Evolutionary conservation across 1,140 invertebrate species (phyloP).

Genomic region (Matsumurasca onukii): DNA sequence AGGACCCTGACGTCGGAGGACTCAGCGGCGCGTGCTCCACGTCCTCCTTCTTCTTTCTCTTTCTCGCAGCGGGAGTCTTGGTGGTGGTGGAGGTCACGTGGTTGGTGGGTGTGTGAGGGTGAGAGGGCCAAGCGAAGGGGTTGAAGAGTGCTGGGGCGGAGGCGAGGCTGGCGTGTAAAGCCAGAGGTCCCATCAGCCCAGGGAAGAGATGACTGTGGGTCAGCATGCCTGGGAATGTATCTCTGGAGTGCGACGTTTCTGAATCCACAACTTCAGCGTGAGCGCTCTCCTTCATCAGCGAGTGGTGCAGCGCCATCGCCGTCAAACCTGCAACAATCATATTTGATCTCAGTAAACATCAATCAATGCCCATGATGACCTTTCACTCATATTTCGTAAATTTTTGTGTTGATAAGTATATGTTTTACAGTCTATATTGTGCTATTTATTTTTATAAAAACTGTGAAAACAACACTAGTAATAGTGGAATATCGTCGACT

Average conservation of each 20-base stretch:
- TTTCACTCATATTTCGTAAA: too few species aligned
- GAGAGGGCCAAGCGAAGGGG: neutral
- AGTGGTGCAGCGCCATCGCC: slow-evolving; percentile 30
- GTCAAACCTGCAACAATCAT: slow-evolving; percentile 33
- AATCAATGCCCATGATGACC: too few species aligned
- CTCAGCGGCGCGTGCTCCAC: slow-evolving; percentile 32
- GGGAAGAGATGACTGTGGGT: slow-evolving; percentile 26
- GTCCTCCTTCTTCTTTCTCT: slow-evolving; percentile 24
- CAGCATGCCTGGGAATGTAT: slow-evolving; percentile 8
- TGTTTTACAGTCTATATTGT: too few species aligned
- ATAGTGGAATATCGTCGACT: too few species aligned
- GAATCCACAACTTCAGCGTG: slow-evolving; percentile 8
- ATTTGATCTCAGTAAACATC: too few species aligned
- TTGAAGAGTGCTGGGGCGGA: slow-evolving; percentile 20
- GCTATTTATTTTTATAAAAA: too few species aligned
- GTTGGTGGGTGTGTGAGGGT: slow-evolving; percentile 1
- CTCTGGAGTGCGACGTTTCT: slow-evolving; percentile 6
- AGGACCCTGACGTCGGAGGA: slow-evolving; percentile 36
- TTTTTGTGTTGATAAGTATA: too few species aligned
- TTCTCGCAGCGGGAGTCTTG: neutral
- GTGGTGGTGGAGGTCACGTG: slow-evolving; percentile 15
- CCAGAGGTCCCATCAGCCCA: slow-evolving; percentile 30
- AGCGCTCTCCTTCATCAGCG: slow-evolving; percentile 31
- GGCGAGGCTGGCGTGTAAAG: slow-evolving; percentile 27
- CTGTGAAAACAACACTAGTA: too few species aligned